Evolutionary conservation across 2,888 invertebrate species (phyloP), one percentile per base, ranked within the genome.

Genomic region (Ennomos erosarius): DNA sequence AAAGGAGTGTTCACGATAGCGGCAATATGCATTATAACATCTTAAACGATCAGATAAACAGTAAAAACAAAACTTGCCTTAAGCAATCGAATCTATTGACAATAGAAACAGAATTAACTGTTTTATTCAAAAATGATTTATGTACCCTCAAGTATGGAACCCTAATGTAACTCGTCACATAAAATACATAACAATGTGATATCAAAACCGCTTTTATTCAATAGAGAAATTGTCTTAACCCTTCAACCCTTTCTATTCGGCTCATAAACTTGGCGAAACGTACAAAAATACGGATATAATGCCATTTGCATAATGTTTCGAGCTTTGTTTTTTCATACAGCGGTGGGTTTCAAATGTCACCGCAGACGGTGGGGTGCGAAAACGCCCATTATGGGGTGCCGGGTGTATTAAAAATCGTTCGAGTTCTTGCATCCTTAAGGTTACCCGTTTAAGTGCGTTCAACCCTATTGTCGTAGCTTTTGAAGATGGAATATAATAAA

Each of bases 221-320:
- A 69, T 67, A 69, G 67, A 67, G 67, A 63, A 79, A 85, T 84
- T 87, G 84, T 89, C 88, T 90, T 89, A 88, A 86, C 88, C 87
- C 85, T 51, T 82, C 84, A 88, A 87, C 88, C 89, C 90, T 87
- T 89, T 81, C 86, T 85, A 78, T 82, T 80, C 88, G 90, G 82
- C 79, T 90, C 91, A 92, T 92, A 92, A 92, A 91, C 76, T 88
- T 81, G 80, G 81, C 82, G 84, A 87, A 89, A 85, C 83, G 85
- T 83, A 88, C 89, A 90, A 91, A 92, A 91, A 92, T 89, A 86
- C 81, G 85, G 84, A 85, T 88, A 90, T 90, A 88, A 89, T 88
- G 90, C 82, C 91, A 92, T 92, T 92, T 92, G 92, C 92, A 92
- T 92, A 91, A 89, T 88, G 87, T 91, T 89, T 85, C 76, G 68